phyloP scores from a whole-genome alignment of 2,113 vertebrate species.

The Megaleporinus macrocephalus region DNA sequence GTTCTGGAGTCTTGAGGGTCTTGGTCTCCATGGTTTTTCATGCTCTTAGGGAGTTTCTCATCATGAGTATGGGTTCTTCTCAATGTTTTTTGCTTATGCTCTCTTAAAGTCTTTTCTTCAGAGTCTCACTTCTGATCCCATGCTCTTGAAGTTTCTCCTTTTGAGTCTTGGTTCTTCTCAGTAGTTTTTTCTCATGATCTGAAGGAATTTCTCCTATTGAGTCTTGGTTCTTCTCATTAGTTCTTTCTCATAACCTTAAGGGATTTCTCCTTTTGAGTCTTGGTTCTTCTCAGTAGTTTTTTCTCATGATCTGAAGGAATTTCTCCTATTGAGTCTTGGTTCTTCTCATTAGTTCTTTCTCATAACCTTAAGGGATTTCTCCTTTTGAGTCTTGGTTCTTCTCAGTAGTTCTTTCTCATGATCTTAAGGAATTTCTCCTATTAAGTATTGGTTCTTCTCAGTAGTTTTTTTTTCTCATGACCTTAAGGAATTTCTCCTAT shows the following conservation, averaged over 20 bases:
- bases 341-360: background rate
- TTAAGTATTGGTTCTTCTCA: background rate
- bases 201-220: background rate
- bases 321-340: background rate
- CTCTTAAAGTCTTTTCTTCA: background rate
- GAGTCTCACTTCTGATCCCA: background rate
- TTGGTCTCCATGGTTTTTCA: background rate
- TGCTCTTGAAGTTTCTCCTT: too few relatives aligned
- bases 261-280: background rate
- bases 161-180: background rate
- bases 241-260: too few relatives aligned
- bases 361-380: background rate
- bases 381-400: background rate
- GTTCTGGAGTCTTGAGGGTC: too few relatives aligned
- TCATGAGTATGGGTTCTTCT: background rate
- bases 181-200: background rate
- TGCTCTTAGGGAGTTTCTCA: background rate
- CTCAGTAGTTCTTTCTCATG: background rate
- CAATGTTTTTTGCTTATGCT: background rate
- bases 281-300: background rate
- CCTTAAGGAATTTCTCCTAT: background rate
- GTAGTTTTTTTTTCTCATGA: background rate
- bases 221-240: background rate
- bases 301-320: too few relatives aligned
- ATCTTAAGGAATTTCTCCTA: background rate